phyloP scores from a whole-genome alignment of 2,888 invertebrate species.

The Heliconius erato region DNA sequence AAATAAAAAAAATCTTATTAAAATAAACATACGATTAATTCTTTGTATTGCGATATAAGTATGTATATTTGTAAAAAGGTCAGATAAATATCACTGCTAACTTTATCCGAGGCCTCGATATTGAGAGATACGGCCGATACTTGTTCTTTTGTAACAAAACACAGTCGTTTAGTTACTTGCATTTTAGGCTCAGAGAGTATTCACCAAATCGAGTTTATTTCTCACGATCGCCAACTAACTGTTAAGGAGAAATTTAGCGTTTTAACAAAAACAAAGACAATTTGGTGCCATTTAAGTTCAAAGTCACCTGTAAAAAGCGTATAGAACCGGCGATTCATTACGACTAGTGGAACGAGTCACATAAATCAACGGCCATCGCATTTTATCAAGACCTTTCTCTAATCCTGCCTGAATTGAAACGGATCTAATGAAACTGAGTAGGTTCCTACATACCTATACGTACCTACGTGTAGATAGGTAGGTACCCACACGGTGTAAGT shows the following conservation, averaged over 20 bases:
- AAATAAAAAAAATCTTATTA: constrained; percentile 16
- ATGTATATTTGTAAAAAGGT: constrained; percentile 16
- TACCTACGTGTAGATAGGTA: not conserved
- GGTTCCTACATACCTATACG: not conserved
- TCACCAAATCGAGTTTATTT: constrained; percentile 43
- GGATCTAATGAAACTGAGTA: constrained; percentile 83
- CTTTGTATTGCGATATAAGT: not conserved
- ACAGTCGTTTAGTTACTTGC: not conserved
- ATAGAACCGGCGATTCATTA: constrained; percentile 79
- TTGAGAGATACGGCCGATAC: constrained; percentile 1
- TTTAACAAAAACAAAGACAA: constrained; percentile 50
- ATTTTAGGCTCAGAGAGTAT: constrained; percentile 16
- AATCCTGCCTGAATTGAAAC: constrained; percentile 84
- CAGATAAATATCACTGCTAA: not conserved
- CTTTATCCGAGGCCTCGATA: constrained; percentile 3
- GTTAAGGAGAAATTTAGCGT: constrained; percentile 42
- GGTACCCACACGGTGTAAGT: constrained; percentile 56
- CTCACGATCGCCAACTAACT: constrained; percentile 50
- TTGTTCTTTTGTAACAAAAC: not conserved
- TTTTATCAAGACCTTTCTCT: constrained; percentile 82
- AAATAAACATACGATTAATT: constrained; percentile 4
- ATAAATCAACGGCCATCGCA: constrained; percentile 82
- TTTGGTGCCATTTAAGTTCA: constrained; percentile 51
- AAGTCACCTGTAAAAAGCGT: constrained; percentile 58
- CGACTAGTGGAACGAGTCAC: constrained; percentile 73